A percentile compares a stretch with the other conserved stretches of the same genome.
Conservation (phyloP, 2,888 invertebrate genomes). For the Ecliptopera silaceata region DNA sequence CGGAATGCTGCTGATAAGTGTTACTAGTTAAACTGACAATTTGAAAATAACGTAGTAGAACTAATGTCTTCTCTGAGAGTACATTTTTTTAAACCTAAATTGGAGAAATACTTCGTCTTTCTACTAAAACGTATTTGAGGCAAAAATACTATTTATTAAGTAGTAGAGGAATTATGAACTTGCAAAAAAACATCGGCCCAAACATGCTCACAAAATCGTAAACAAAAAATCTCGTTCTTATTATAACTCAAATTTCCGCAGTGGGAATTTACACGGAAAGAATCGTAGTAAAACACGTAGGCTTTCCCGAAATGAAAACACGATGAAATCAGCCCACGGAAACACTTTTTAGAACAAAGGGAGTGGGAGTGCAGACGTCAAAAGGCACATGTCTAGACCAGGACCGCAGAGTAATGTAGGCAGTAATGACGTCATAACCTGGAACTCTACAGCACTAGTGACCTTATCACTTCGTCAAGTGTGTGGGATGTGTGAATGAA, state of each 20-base stretch:
- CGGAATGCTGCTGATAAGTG: neutral
- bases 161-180: too few species aligned
- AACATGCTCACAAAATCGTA: too few species aligned
- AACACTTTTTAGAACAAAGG: conserved; percentile 7
- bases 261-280: neutral
- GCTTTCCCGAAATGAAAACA: neutral
- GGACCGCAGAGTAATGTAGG: neutral
- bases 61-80: too few species aligned
- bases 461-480: conserved; percentile 11
- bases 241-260: too few species aligned
- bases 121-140: too few species aligned
- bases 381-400: conserved; percentile 24
- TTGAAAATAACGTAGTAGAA: neutral
- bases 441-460: conserved; percentile 4
- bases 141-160: too few species aligned
- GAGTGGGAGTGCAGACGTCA: conserved; percentile 18
- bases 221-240: too few species aligned
- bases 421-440: conserved; percentile 7
- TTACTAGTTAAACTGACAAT: neutral
- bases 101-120: too few species aligned
- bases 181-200: too few species aligned
- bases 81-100: too few species aligned
- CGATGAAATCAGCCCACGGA: neutral
- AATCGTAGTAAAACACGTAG: neutral
- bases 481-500: conserved; percentile 17